Conservation (phyloP, 2,113 vertebrate genomes). For the Macquaria australasica region DNA sequence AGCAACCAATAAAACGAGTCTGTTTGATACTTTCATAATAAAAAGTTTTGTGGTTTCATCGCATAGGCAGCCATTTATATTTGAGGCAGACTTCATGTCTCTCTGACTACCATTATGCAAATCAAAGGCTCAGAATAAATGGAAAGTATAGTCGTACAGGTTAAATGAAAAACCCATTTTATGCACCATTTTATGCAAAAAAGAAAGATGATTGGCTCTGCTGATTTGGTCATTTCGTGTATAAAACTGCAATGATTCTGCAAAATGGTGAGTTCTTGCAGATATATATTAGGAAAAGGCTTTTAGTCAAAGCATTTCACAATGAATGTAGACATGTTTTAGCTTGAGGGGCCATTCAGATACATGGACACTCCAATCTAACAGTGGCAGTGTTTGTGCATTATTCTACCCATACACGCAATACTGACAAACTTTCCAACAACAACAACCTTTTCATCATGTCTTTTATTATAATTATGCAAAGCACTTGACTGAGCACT, state of each 20-base stretch:
- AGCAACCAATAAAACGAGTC: neutral
- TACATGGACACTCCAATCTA: neutral
- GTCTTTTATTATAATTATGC: neutral
- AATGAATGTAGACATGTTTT: conserved; percentile 7
- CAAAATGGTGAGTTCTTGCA: conserved; percentile 12
- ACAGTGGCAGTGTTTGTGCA: neutral
- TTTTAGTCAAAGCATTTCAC: conserved; percentile 39
- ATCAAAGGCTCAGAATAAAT: conserved; percentile 42
- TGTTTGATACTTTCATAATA: neutral
- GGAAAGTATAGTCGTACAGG: conserved; percentile 16
- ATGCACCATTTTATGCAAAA: conserved; percentile 45
- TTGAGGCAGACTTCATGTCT: conserved; percentile 26
- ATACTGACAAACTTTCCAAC: neutral
- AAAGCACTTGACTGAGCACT: neutral
- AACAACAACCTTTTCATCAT: neutral
- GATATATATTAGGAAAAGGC: conserved; percentile 36
- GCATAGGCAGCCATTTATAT: conserved; percentile 14
- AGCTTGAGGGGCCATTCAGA: neutral
- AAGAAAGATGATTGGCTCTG: conserved; percentile 30
- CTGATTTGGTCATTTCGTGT: conserved; percentile 44
- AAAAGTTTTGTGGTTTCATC: conserved; percentile 22
- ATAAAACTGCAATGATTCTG: conserved; percentile 25
- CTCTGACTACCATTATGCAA: conserved; percentile 37
- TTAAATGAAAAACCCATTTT: conserved; percentile 61
- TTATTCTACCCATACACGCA: neutral